A percentile compares a stretch with the other conserved stretches of the same genome.
phyloP scores from a whole-genome alignment of 2,113 vertebrate genomes.

The Catharus minimus region DNA sequence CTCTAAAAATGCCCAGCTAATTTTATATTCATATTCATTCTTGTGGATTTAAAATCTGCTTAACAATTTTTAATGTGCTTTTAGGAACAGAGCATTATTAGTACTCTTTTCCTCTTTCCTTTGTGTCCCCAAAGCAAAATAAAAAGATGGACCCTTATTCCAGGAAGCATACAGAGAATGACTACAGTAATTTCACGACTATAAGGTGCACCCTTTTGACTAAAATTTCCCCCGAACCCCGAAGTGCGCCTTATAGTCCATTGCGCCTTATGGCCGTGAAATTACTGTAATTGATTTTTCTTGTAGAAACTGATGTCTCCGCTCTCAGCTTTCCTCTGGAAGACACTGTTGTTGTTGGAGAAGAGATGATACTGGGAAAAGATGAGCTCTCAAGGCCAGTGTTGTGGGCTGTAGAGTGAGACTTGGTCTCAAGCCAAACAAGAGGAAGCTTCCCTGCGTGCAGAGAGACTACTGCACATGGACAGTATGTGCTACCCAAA shows the following conservation, averaged over 20 bases:
- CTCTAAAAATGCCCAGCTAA: background rate
- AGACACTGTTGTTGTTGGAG: background rate
- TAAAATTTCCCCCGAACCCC: too few species aligned
- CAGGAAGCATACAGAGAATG: rapidly evolving
- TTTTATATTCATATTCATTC: background rate
- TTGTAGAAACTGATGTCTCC: background rate
- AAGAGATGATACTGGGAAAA: background rate
- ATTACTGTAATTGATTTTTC: background rate
- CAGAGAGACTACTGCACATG: background rate
- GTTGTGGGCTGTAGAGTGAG: background rate
- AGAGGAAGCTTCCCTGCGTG: background rate
- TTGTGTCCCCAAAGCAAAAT: background rate
- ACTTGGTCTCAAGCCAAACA: background rate
- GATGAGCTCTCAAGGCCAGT: background rate
- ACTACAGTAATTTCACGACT: background rate
- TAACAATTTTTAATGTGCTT: background rate
- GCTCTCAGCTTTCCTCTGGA: background rate
- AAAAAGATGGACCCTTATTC: background rate
- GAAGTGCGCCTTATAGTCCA: too few species aligned
- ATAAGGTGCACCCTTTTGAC: too few species aligned
- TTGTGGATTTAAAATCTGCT: background rate
- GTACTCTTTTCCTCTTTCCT: background rate
- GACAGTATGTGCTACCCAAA: background rate
- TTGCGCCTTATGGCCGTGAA: too few species aligned
- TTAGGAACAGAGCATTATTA: background rate